Base-by-base conservation (phyloP, 2,797 vertebrate genomes). In the Schizopygopsis malacanthus region DNA sequence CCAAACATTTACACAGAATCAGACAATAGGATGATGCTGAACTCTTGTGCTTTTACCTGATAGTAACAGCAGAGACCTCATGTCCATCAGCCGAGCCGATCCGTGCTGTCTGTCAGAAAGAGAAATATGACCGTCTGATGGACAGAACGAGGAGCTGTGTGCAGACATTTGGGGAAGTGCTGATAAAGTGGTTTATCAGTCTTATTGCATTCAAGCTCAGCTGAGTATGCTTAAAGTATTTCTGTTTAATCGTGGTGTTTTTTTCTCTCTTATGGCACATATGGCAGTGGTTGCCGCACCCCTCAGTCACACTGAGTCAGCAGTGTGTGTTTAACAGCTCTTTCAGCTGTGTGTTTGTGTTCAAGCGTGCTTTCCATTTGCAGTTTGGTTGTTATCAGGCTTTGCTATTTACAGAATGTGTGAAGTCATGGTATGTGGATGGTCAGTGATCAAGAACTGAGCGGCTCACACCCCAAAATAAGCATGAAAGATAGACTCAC, bases 51-150 rank as follows among this genome's bases (percentile, higher is more conserved):
- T 65, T 59, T 76, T 83, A 83, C 82, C 82, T 76, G 82, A 12
- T 33, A 83, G 22, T 28, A n/a, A 13, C 4, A 75, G 25, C 45
- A 83, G 28, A 76, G 56, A 52, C 59, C n/a, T 83, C 82, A 83
- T 83, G 28, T 76, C 45, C n/a, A 72, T 25, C 33, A 22, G 33
- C 1, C 4, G 56, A 43, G 5, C 15, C n/a, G 67, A 75, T 28
- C 2, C 4, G 3, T 6, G 0, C 25, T 16, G 69, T 61, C 54
- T 15, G 56, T 65, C 18, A 75, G 25, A 75, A 61, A 63, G 54
- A 50, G 41, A 75, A 50, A n/a, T 10, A 37, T 47, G 16, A 82
- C 70, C 18, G 39, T 63, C n/a, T 28, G 12, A 70, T 50, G 56
- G 41, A 50, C 25, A 39, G 18, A 25, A 3, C n/a, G 7, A 43